phyloP scores from a whole-genome alignment of 2,888 invertebrate genomes.

The Rhingia campestris region DNA sequence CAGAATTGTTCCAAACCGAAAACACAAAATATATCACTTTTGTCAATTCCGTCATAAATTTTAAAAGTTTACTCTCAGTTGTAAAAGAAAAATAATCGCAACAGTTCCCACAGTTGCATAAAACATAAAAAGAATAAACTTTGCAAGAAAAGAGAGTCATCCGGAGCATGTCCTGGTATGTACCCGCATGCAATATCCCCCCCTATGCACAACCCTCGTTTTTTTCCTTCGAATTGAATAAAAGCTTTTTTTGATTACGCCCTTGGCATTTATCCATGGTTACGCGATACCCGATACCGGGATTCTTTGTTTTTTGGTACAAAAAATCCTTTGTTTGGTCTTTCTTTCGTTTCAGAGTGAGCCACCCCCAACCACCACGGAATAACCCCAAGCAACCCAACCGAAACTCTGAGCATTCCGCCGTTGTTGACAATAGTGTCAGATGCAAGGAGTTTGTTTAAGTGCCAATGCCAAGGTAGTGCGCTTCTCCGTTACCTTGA shows the following conservation, averaged over 20 bases:
- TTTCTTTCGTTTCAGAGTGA: neutral
- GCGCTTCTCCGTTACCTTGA: constrained; percentile 65
- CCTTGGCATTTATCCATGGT: constrained; percentile 74
- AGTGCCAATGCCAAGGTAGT: constrained; percentile 74
- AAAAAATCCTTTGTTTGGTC: constrained; percentile 63
- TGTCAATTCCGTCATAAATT: constrained; percentile 71
- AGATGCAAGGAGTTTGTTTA: constrained; percentile 69
- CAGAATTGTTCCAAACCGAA: constrained; percentile 16
- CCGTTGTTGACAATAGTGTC: constrained; percentile 72
- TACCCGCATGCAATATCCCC: constrained; percentile 20
- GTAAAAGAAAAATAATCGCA: constrained; percentile 57
- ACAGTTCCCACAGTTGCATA: constrained; percentile 54
- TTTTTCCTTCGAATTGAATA: constrained; percentile 31
- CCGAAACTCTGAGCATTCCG: constrained; percentile 31
- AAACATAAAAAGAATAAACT: constrained; percentile 18
- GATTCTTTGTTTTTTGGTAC: constrained; percentile 61
- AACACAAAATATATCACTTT: constrained; percentile 63
- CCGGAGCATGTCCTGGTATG: constrained; percentile 36
- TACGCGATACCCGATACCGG: constrained; percentile 64
- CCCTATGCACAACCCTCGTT: neutral
- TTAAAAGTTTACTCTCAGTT: constrained; percentile 49
- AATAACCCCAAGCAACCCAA: constrained; percentile 15
- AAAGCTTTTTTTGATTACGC: constrained; percentile 73
- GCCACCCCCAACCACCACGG: constrained; percentile 9
- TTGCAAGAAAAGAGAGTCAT: constrained; percentile 10